These are phyloP conservation scores for Zoroaster sp. DNA, from an alignment of 53 echinoderm and acorn worm genomes.

Conservation along the genomic window DNA sequence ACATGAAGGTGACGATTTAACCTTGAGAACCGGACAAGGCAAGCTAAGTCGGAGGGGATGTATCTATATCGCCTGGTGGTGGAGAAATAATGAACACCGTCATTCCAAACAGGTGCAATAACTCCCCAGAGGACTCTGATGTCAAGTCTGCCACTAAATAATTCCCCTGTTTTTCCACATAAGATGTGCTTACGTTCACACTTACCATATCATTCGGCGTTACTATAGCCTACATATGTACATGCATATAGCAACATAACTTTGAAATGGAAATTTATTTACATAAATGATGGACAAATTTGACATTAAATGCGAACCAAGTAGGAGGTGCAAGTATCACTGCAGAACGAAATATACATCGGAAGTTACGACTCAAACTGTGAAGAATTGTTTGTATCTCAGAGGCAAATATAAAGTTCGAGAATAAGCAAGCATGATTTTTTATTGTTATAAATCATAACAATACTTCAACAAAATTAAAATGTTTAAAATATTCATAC, in stretches of 20 bases:
- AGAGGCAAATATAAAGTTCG: no score
- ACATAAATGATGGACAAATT: background rate
- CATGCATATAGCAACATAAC: background rate
- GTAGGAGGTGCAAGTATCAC: background rate
- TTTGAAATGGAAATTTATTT: background rate
- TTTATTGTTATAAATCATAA: no score
- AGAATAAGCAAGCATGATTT: no score
- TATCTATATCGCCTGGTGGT: background rate
- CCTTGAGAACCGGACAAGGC: background rate
- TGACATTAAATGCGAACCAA: background rate
- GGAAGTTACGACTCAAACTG: no score
- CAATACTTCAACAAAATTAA: no score
- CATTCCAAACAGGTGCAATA: conserved; percentile 18
- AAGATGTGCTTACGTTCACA: background rate
- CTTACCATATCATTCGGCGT: background rate
- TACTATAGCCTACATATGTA: background rate
- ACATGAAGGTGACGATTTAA: background rate
- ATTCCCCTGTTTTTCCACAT: background rate
- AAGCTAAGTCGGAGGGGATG: background rate
- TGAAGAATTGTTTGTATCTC: no score
- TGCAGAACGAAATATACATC: no score
- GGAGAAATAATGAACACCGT: conserved; percentile 2
- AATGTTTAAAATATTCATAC: no score
- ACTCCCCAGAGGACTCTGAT: background rate
- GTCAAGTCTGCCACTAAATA: background rate